Conservation (phyloP, 2,888 invertebrate species). For the Hydraecia micacea region DNA sequence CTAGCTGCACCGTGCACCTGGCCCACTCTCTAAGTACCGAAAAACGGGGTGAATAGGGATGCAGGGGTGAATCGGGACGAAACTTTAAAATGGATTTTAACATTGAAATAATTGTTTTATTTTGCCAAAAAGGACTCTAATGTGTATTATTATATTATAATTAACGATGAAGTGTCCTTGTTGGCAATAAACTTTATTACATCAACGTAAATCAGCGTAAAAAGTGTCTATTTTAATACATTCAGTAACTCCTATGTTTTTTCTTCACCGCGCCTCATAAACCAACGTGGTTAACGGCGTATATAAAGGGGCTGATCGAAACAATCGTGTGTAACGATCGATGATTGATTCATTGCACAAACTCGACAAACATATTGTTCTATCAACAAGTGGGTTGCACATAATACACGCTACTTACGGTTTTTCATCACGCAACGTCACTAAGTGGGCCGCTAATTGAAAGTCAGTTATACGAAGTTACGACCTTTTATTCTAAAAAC, state of each 20-base stretch:
- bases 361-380: slow-evolving; percentile 51
- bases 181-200: too few relatives aligned
- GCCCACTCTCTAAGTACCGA: too few relatives aligned
- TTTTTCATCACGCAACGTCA: slow-evolving; percentile 29
- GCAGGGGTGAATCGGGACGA: too few relatives aligned
- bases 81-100: too few relatives aligned
- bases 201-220: neutral
- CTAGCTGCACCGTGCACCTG: too few relatives aligned
- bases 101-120: too few relatives aligned
- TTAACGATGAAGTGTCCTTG: too few relatives aligned
- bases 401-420: slow-evolving; percentile 18
- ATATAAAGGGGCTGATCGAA: slow-evolving; percentile 46
- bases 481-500: slow-evolving; percentile 22
- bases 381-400: slow-evolving; percentile 52
- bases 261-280: slow-evolving; percentile 42
- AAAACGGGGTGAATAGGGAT: too few relatives aligned
- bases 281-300: slow-evolving; percentile 46
- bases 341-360: slow-evolving; percentile 60
- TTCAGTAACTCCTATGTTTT: neutral
- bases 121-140: too few relatives aligned
- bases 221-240: neutral
- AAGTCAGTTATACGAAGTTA: slow-evolving; percentile 5
- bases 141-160: too few relatives aligned
- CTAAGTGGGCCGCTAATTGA: slow-evolving; percentile 36
- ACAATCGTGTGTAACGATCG: slow-evolving; percentile 54